Conservation (phyloP, 1,140 invertebrate genomes). For the Pachypsylla venusta region DNA sequence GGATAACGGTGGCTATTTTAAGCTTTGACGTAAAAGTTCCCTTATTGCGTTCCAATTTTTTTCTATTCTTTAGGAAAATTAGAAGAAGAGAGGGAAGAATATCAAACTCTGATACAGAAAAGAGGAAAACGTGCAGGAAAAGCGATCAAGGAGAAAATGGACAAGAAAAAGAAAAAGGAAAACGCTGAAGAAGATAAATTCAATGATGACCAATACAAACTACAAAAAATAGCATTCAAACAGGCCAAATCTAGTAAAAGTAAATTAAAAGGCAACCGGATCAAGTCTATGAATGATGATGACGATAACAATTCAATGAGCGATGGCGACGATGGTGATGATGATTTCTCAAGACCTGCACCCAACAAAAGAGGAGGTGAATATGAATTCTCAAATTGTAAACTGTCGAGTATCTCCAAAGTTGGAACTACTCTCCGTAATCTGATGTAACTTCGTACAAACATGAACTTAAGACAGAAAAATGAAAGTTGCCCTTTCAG, state of each 20-base stretch:
- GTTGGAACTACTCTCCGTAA: no score
- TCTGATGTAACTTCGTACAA: no score
- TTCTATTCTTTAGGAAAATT: constrained; percentile 32
- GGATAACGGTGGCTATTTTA: no score
- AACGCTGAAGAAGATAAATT: constrained; percentile 17
- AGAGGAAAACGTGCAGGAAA: constrained; percentile 4
- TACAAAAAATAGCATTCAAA: constrained; percentile 12
- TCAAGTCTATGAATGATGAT: neutral
- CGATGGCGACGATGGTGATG: neutral
- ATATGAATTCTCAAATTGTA: neutral
- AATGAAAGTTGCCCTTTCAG: neutral
- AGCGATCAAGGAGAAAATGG: constrained; percentile 18
- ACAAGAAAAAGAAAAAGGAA: constrained; percentile 26
- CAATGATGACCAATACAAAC: neutral
- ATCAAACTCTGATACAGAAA: neutral
- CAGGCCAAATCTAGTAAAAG: constrained; percentile 6
- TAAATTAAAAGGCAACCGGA: neutral
- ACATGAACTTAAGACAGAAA: no score
- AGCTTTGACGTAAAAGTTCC: no score
- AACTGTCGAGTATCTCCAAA: neutral
- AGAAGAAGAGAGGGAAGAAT: constrained; percentile 25
- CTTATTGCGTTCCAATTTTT: no score
- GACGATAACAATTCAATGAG: no score
- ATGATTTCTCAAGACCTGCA: neutral
- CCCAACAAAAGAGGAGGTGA: constrained; percentile 7